A percentile compares a stretch with the other conserved stretches of the same genome.
phyloP scores from a whole-genome alignment of 2,888 invertebrate genomes.

The Andricus curvator region DNA sequence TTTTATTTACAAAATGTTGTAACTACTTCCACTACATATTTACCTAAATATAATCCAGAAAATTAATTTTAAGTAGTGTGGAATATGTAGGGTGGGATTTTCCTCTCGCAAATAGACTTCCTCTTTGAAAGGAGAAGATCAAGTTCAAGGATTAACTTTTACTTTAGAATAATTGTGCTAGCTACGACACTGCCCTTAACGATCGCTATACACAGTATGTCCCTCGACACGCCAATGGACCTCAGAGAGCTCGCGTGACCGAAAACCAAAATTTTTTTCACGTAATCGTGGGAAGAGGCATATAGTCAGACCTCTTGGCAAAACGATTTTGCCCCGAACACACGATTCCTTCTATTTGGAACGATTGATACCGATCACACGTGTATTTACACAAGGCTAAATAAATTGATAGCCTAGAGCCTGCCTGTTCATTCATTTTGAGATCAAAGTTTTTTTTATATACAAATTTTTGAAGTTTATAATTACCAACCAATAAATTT shows the following conservation, averaged over 20 bases:
- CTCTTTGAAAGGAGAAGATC: conserved; percentile 29
- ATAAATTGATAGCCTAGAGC: neutral
- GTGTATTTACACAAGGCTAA: neutral
- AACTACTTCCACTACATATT: no score
- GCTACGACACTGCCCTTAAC: neutral
- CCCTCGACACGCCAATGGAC: conserved; percentile 29
- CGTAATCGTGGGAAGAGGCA: conserved; percentile 34
- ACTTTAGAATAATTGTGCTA: conserved; percentile 13
- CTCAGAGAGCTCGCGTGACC: conserved; percentile 19
- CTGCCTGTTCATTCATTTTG: no score
- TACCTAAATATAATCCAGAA: no score
- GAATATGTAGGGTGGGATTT: conserved; percentile 2
- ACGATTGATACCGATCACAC: conserved; percentile 35
- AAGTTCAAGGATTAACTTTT: conserved; percentile 37
- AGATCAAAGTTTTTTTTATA: no score
- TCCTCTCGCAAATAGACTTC: neutral
- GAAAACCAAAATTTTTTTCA: conserved; percentile 37
- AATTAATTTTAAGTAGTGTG: neutral
- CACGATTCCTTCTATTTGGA: conserved; percentile 28
- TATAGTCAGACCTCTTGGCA: conserved; percentile 30
- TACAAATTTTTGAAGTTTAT: no score
- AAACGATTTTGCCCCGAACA: conserved; percentile 36
- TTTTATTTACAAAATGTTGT: no score
- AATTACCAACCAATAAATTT: neutral
- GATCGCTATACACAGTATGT: conserved; percentile 22